Percentiles rank a stretch among this genome's conserved stretches.
Evolutionary conservation across 35 echinoderm and acorn worm species (phyloP).

Genomic region (Chiridota heheva): DNA sequence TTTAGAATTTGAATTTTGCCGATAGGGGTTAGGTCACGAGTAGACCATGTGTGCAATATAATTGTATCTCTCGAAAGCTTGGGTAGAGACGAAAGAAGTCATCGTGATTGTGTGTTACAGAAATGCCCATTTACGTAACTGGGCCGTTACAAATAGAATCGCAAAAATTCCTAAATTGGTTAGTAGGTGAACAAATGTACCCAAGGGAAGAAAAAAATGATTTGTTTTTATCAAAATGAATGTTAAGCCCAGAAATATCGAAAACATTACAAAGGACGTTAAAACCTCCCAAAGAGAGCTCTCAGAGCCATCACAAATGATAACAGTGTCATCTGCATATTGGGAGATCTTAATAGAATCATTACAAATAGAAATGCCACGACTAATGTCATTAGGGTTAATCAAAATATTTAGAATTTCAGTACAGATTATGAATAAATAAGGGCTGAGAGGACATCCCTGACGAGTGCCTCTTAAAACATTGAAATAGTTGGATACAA

Average conservation of each 20-base stretch:
- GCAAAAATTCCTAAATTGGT: background rate
- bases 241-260: background rate
- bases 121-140: slow-evolving; percentile 10
- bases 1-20: slow-evolving; percentile 32
- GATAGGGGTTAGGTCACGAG: slow-evolving; percentile 24
- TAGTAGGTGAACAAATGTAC: background rate
- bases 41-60: background rate
- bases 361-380: slow-evolving; percentile 15
- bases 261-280: slow-evolving; percentile 20
- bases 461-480: slow-evolving; percentile 32
- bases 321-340: slow-evolving; percentile 29
- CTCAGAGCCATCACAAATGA: slow-evolving; percentile 22
- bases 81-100: slow-evolving; percentile 19
- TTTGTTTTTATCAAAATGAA: slow-evolving; percentile 10
- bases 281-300: slow-evolving; percentile 10
- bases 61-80: slow-evolving; percentile 18
- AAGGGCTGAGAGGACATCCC: slow-evolving; percentile 31
- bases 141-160: background rate
- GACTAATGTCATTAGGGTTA: slow-evolving; percentile 13
- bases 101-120: slow-evolving; percentile 15
- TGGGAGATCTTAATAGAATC: slow-evolving; percentile 26
- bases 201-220: slow-evolving; percentile 1
- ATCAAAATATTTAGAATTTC: background rate
- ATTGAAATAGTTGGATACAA: slow-evolving; percentile 20
- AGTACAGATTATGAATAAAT: slow-evolving; percentile 4